Base-by-base conservation (phyloP, 2,888 invertebrate genomes). In the Lapara coniferarum region DNA sequence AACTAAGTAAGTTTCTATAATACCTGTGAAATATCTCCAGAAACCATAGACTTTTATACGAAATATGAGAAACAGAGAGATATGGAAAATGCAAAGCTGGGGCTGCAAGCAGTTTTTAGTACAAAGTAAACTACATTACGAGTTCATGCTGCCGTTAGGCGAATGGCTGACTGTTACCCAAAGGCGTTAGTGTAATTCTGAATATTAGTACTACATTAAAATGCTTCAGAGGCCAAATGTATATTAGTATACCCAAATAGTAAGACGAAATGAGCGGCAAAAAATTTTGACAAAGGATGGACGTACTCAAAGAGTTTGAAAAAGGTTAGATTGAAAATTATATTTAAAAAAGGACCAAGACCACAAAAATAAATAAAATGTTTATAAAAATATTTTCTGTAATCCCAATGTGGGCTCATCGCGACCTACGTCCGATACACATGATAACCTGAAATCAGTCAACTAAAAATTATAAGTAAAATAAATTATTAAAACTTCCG, bases 391-490 rank as follows among this genome's bases (percentile, higher is more conserved):
- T 49, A 25, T 63, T 49, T 46, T 63, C 13, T 49, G 49, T 63
- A 49, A 63, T 49, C 46, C 63, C 49, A 63, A 63, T 63, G 63
- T 49, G 63, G 46, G 63, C 19, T 49, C 63, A 63, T 63, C 63
- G 63, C 49, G 63, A 63, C 63, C 63, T 63, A 63, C 49, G 19
- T 63, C 63, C 63, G 19, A 30, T 63, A 63, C 49, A 63, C 46
- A 63, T 63, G 63, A 63, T 19, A 63, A 63, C 63, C 63, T 63
- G 63, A 63, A 63, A 63, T 49, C 63, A 63, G 63, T 63, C 46
- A 63, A 49, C 63, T 63, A 63, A 63, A 63, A 49, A 63, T 16
- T 19, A 63, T 63, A 63, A 63, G 63, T 63, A 49, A 63, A 63
- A 55, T 1, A 55, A 63, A 63, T 19, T 13, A 19, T 13, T 49